Percentiles rank a stretch among this genome's conserved stretches.
phyloP scores from a whole-genome alignment of 2,888 invertebrate species.

The Subacronicta megacephala region DNA sequence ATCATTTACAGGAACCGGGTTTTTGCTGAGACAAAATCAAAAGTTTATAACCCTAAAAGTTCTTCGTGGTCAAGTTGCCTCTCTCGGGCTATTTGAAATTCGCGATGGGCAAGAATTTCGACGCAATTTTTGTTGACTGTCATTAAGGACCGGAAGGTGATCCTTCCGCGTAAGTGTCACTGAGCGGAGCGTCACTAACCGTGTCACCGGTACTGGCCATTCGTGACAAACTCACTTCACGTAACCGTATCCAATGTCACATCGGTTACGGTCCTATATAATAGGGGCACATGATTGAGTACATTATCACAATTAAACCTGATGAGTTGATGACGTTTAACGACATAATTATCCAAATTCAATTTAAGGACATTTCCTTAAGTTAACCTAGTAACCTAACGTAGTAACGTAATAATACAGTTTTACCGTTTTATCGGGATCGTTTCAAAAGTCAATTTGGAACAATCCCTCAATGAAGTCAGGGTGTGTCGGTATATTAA shows the following conservation, averaged over 20 bases:
- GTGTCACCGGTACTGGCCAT: constrained; percentile 21
- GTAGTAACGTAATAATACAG: no score
- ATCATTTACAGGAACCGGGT: background rate
- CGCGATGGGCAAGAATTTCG: constrained; percentile 6
- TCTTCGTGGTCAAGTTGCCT: background rate
- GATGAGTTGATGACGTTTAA: background rate
- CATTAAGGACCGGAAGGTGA: constrained; percentile 30
- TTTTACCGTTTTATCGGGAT: no score
- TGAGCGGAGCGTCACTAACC: constrained; percentile 10
- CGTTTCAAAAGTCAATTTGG: constrained; percentile 7
- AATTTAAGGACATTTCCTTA: no score
- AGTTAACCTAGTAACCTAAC: no score
- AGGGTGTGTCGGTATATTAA: constrained; percentile 25
- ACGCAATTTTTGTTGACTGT: constrained; percentile 8
- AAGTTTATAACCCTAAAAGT: background rate
- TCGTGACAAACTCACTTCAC: constrained; percentile 21
- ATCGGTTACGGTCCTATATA: constrained; percentile 3
- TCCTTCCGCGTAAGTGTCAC: constrained; percentile 11
- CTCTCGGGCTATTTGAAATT: background rate
- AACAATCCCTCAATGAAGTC: constrained; percentile 9
- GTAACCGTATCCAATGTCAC: constrained; percentile 13
- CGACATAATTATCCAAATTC: no score
- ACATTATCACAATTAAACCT: background rate
- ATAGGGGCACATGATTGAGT: background rate
- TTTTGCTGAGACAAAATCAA: background rate